Evolutionary conservation across 2,113 vertebrate genomes (phyloP), one percentile per base, ranked within the genome.

Genomic region (Misgurnus mizolepis): DNA sequence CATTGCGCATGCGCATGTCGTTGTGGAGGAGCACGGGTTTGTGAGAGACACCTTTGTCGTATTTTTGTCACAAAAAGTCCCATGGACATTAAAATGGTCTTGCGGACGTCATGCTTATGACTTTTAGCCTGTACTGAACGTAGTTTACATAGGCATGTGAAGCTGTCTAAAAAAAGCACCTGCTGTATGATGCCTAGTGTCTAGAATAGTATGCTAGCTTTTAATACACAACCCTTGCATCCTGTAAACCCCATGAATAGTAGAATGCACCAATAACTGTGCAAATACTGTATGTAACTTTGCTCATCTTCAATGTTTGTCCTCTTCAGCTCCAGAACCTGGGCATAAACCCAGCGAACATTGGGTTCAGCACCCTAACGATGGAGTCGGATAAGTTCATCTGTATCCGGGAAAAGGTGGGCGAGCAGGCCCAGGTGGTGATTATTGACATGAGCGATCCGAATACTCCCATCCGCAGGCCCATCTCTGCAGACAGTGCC

Each of bases 381-480:
- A 99, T 99, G 98, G 98, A 99, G 91, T 99, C 98, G 2, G 98
- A 99, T 89, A 99, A 99, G 90, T 99, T 99, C 91, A 99, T 99
- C 92, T 99, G 98, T 77, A 96, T 99, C 78, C 92, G 98, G 85
- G 98, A 99, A 91, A 99, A 99, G 88, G 98, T 99, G 14, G 98
- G 98, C 41, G 98, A 99, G 72, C 98, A 99, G 87, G 97, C 97
- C 64, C 98, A 99, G 83, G 98, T 99, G 83, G 98, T 99, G 85
- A 99, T 99, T 90, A 99, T 99, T 81, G 97, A 99, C 84, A 93
- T 99, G 96, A 98, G 96, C 4, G 97, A 99, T 83, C 95, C 98
- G 74, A 99, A 95, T 91, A 99, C 95, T 85, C 98, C 98, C 53
- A 99, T 99, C 87, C 96, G 98, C 81, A 92, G 98, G 88, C 98